A percentile compares a stretch with the other conserved stretches of the same genome.
These are phyloP conservation scores for Cetonia aurata DNA, from an alignment of 2,888 invertebrate genomes.

Conservation along the genomic window DNA sequence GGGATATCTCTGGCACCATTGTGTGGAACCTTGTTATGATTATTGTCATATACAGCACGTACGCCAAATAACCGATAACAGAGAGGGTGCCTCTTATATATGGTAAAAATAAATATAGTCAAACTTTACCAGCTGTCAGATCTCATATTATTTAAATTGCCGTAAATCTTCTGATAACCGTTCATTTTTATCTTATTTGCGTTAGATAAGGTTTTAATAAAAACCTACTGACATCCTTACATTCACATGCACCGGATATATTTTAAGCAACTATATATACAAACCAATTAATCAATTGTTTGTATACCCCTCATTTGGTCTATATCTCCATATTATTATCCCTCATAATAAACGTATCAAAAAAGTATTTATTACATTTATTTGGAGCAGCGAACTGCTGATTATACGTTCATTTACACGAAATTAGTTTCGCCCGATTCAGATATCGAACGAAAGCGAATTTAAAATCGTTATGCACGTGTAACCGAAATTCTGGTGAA, in stretches of 20 bases:
- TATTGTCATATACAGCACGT: constrained; percentile 2
- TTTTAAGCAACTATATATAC: constrained; percentile 9
- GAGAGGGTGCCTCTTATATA: background rate
- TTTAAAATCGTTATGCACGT: constrained; percentile 5
- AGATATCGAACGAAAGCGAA: constrained; percentile 20
- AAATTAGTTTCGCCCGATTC: constrained; percentile 18
- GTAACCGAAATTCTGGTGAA: constrained; percentile 12
- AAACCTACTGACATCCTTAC: constrained; percentile 28
- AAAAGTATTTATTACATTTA: background rate
- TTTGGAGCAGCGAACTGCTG: background rate
- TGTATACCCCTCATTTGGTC: background rate
- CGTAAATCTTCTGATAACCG: constrained; percentile 41
- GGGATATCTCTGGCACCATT: no score
- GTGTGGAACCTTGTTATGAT: background rate
- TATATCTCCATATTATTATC: no score
- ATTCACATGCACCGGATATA: constrained; percentile 13
- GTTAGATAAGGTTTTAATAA: constrained; percentile 34
- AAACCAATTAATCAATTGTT: constrained; percentile 7
- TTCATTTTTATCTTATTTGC: constrained; percentile 37
- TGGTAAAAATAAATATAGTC: constrained; percentile 22
- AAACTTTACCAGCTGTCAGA: constrained; percentile 37
- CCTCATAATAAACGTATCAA: no score
- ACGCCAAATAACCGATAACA: background rate
- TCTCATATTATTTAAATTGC: constrained; percentile 35
- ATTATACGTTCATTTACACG: constrained; percentile 1